Evolutionary conservation across 1,140 invertebrate genomes (phyloP), one percentile per base, ranked within the genome.

Genomic region (Papilio dardanus): DNA sequence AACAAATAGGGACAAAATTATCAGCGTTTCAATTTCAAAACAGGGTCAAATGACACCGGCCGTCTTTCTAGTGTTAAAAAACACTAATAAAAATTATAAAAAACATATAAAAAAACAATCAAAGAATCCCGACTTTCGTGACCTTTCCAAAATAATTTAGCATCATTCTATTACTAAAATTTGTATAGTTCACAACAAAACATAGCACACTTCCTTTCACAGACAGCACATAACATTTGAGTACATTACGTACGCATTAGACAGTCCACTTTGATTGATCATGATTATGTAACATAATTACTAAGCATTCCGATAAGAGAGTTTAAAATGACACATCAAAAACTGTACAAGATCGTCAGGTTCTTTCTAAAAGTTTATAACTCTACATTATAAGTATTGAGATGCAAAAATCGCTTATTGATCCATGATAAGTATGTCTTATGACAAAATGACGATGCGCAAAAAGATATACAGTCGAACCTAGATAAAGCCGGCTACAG

Each of bases 231-330:
- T 65, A 65, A 65, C 31, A 35, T 33, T n/a, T 66, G 54, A 14
- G 2, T 24, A 66, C n/a, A 19, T 69, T 69, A 69, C 67, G 67
- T 69, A 62, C 19, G n/a, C 31, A 33, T 31, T 42, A 14, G 67
- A 40, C 66, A n/a, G n/a, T 68, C 40, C 31, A 10, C 21, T 37
- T 69, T 37, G 67, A 69, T 69, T 69, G 67, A 69, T 69, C n/a
- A 35, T 19, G 10, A 24, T 69, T 69, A 40, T 35, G 21, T 21
- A 69, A 69, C 67, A n/a, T 40, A 40, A 40, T 69, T 69, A 69
- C 33, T 35, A 35, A 69, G 67, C 67, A 28, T 69, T 69, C 35
- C 35, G 35, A 37, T 69, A 69, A 62, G 24, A 14, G 24, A 62
- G n/a, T 21, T 62, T 62, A 62, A 62, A 62, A 28, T 62, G 54